Conservation (phyloP, 1,140 invertebrate genomes). For the Reticulitermes speratus region DNA sequence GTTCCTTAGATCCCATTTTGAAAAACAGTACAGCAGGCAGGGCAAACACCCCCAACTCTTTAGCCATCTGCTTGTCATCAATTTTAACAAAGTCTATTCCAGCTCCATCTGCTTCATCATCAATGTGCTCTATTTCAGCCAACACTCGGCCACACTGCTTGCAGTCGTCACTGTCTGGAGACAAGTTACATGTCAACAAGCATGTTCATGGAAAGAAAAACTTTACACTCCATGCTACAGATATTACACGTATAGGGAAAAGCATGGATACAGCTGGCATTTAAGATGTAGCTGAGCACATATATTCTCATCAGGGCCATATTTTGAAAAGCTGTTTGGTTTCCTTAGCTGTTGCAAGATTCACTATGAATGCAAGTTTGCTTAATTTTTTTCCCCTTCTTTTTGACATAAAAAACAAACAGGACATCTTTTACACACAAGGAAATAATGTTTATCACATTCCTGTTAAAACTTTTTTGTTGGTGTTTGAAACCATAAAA, state of each 20-base stretch:
- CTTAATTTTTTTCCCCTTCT: too few species aligned
- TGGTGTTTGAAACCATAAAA: too few species aligned
- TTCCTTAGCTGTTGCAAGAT: too few species aligned
- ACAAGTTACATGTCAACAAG: conserved; percentile 22
- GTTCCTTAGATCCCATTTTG: conserved; percentile 82
- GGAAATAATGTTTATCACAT: too few species aligned
- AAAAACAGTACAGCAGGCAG: conserved; percentile 88
- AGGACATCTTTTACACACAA: too few species aligned
- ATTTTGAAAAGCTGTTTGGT: too few species aligned
- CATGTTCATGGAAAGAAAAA: neutral
- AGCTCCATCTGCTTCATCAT: conserved; percentile 88
- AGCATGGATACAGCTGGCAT: too few species aligned
- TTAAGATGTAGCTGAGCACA: too few species aligned
- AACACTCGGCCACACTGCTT: conserved; percentile 89
- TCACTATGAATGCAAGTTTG: too few species aligned
- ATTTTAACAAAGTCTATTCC: conserved; percentile 94
- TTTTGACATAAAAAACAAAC: too few species aligned
- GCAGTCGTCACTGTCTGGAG: conserved; percentile 87
- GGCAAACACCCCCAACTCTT: conserved; percentile 84
- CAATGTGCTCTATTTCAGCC: conserved; percentile 87
- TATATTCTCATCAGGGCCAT: too few species aligned
- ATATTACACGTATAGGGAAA: neutral
- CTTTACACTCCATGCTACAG: neutral
- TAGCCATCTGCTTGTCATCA: conserved; percentile 82
- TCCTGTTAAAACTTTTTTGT: too few species aligned